A percentile compares a stretch with the other conserved stretches of the same genome.
phyloP scores from a whole-genome alignment of 2,797 vertebrate genomes.

The Sebastes matsubarae region DNA sequence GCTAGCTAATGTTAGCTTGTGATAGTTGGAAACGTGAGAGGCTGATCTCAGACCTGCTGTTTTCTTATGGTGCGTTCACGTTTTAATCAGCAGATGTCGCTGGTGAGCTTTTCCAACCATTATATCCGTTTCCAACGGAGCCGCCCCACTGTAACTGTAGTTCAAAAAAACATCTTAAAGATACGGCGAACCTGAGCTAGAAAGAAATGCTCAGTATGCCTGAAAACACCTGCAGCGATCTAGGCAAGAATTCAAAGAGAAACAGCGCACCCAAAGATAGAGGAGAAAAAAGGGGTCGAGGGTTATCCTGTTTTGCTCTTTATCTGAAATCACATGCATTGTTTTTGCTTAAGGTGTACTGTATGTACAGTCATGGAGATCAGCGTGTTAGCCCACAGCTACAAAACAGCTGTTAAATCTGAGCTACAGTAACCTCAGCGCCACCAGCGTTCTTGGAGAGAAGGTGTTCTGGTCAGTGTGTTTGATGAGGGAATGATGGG shows the following conservation, averaged over 20 bases:
- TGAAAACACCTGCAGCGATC: background rate
- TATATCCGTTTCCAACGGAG: background rate
- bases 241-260: background rate
- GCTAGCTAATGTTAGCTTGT: rapidly evolving
- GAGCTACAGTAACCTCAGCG: background rate
- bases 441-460: background rate
- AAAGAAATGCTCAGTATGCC: background rate
- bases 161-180: background rate
- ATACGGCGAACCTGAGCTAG: background rate
- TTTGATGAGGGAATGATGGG: slow-evolving; percentile 4
- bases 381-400: background rate
- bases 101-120: background rate
- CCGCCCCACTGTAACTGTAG: background rate
- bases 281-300: background rate
- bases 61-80: background rate
- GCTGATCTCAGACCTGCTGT: too few relatives aligned
- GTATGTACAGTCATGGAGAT: background rate
- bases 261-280: background rate
- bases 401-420: background rate
- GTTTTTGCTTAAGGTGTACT: background rate
- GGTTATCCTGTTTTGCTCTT: background rate
- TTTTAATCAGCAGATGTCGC: background rate
- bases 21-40: too few relatives aligned
- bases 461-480: slow-evolving; percentile 11
- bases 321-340: background rate